phyloP scores from a whole-genome alignment of 2,888 invertebrate genomes.

The Eulithis testata region DNA sequence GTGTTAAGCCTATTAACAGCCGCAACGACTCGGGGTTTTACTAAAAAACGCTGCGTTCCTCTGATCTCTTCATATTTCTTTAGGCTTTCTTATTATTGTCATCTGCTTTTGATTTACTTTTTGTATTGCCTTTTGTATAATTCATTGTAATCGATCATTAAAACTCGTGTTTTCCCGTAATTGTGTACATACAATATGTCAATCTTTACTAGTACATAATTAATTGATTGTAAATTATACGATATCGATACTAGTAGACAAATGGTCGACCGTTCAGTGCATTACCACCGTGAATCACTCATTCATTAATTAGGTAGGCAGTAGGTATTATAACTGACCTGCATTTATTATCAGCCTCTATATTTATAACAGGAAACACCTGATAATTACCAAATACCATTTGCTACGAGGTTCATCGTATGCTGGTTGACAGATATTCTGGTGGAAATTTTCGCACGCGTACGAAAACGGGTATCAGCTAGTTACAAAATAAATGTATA shows the following conservation, averaged over 20 bases:
- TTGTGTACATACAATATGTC: not conserved
- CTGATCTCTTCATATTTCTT: not conserved
- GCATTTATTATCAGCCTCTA: conserved; percentile 1
- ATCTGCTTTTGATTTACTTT: no score
- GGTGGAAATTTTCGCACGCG: no score
- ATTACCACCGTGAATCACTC: conserved; percentile 36
- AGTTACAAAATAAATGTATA: no score
- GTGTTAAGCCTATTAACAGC: not conserved
- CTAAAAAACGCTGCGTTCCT: not conserved
- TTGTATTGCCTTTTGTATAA: no score
- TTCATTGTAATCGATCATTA: not conserved
- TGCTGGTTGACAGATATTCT: no score
- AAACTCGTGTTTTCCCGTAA: not conserved
- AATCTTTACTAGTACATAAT: conserved; percentile 10
- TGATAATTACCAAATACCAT: not conserved
- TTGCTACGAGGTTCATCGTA: no score
- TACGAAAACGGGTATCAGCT: no score
- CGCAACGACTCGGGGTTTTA: not conserved
- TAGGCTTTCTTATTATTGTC: no score
- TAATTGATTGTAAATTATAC: conserved; percentile 15
- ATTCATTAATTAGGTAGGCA: conserved; percentile 5
- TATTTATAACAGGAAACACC: not conserved
- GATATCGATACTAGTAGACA: conserved; percentile 34
- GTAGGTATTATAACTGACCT: conserved; percentile 3
- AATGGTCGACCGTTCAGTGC: conserved; percentile 33